Conservation (phyloP, 2,113 vertebrate genomes). For the Dicerorhinus sumatrensis region DNA sequence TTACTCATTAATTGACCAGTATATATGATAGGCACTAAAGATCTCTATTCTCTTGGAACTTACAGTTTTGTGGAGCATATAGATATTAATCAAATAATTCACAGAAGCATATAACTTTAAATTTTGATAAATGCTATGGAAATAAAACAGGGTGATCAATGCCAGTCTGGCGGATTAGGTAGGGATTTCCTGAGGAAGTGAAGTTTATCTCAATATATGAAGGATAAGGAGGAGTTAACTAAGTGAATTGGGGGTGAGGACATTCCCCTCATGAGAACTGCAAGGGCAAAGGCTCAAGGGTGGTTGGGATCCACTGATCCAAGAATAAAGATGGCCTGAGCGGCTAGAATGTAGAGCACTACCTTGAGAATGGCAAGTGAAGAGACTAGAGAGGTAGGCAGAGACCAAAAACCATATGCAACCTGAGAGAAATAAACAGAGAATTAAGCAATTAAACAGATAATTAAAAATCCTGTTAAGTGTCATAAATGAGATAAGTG, state of each 20-base stretch:
- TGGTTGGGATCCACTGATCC: not conserved
- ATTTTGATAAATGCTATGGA: not conserved
- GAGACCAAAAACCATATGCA: not conserved
- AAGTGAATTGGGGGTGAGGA: not conserved
- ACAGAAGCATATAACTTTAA: slow-evolving; percentile 5
- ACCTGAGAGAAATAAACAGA: slow-evolving; percentile 2
- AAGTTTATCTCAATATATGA: not conserved
- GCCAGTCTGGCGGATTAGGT: not conserved
- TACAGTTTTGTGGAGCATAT: not conserved
- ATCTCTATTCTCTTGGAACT: not conserved
- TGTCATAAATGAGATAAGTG: not conserved
- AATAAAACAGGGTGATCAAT: not conserved
- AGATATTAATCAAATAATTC: slow-evolving; percentile 13
- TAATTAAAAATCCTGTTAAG: not conserved
- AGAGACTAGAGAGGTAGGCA: not conserved
- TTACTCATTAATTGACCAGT: slow-evolving; percentile 25
- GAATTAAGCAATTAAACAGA: slow-evolving; percentile 23
- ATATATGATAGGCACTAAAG: not conserved
- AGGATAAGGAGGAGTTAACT: not conserved
- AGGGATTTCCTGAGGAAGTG: not conserved
- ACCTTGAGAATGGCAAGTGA: not conserved
- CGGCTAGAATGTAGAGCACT: not conserved
- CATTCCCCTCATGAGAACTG: not conserved
- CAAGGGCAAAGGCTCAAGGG: not conserved
- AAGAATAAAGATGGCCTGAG: not conserved